Evolutionary conservation across 2,797 vertebrate genomes (phyloP), one percentile per base, ranked within the genome.

Genomic region (Chiroxiphia lanceolata): DNA sequence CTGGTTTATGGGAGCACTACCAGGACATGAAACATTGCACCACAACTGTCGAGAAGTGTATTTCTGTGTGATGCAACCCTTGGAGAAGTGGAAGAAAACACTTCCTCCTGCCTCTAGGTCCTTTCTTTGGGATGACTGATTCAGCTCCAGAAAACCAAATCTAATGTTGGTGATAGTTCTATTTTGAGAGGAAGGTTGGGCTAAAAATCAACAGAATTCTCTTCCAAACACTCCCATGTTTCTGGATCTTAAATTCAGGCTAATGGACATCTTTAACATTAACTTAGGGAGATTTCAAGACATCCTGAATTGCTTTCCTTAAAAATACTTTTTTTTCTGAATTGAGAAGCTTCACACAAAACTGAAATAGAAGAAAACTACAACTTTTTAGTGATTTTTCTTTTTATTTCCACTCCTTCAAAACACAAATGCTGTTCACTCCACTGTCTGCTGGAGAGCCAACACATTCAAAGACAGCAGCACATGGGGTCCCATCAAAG

Each of bases 401-500:
- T 69, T 91, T 19, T 77, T 33, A 29, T 77, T 75, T 33, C n/a
- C 14, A 40, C 0, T 48, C 17, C 36, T 78, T 88, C 60, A 75
- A 68, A 75, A 81, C 1, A 2, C 22, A 47, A 64, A 51, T 8
- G 21, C 17, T 64, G 3, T 25, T 85, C 2, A 1, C 71, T 63
- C 19, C 64, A 54, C 40, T 83, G 60, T 19, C 44, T 75, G 65
- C 81, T 77, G 63, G 33, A 61, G 27, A 82, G 26, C 25, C 38
- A 69, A 36, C 27, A 19, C 0, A 0, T 22, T 59, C 59, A 81
- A 64, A 86, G 72, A 10, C 15, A 93, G 31, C 59, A 79, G 72
- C 33, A 19, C 40, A 40, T 5, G 33, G 36, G n/a, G 51, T 63
- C 23, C 47, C 83, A 89, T 72, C 92, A 94, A 87, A 95, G 86